Evolutionary conservation across 2,888 invertebrate genomes (phyloP), one percentile per base, ranked within the genome.

Genomic region (Embidobia sp.): DNA sequence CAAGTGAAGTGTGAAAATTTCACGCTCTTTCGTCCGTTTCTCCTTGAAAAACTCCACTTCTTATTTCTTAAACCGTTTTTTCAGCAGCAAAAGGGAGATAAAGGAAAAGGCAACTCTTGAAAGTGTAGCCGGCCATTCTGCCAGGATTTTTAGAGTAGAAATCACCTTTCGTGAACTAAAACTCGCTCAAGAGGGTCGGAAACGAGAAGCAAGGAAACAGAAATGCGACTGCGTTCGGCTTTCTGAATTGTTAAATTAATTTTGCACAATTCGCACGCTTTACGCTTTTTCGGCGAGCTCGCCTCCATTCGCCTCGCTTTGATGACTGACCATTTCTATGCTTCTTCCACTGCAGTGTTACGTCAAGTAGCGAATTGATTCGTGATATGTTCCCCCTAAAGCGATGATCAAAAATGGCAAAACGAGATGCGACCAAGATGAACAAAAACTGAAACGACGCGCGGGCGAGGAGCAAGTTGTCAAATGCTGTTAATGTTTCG

Each of bases 1-100:
- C 53, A 66, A 74, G 59, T 74, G 74, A 61, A 67, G 74, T 66
- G 74, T 61, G 61, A 66, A 61, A 51, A 40, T 73, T 73, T 64
- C 57, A 57, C 49, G 57, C 64, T 53, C 35, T 29, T 40, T 35
- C 59, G 26, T 69, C 26, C 22, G 70, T 7, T 29, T 7, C 31
- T 53, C 22, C 53, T 46, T 57, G 42, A 37, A 40, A 73, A 73
- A 73, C 57, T 64, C 57, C 11, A 33, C 64, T 33, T 49, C 33
- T 64, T 64, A 64, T 57, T 57, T 73, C 51, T 57, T 31, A 53
- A 37, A 51, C 57, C 49, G 46, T 10, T 57, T 63, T 57, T 70
- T 49, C 49, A 53, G n/a, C 37, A 15, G 49, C 35, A 26, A 57
- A 57, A 55, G 51, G 44, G 10, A 57, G 44, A 57, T 57, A 49